Evolutionary conservation across 2,113 vertebrate genomes (phyloP).

Genomic region (Brachirus orientalis): DNA sequence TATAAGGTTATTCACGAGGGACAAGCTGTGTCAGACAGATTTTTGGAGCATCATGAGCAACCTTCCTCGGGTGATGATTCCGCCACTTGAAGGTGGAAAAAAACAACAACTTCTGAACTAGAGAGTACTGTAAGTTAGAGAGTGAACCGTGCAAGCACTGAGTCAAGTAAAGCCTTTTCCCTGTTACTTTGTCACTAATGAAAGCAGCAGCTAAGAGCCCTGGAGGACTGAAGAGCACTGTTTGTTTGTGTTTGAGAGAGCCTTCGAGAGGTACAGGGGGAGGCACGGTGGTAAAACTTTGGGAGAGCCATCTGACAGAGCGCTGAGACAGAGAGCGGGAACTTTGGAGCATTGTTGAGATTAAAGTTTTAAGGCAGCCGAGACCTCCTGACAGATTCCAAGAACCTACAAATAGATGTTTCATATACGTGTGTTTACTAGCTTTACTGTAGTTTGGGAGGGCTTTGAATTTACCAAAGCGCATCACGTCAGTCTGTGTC

Average conservation of each 20-base stretch:
- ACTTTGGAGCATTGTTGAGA: conserved; percentile 76
- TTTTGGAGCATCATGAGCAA: conserved; percentile 67
- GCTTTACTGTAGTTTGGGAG: conserved; percentile 71
- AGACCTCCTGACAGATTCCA: conserved; percentile 80
- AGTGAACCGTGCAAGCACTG: conserved; percentile 59
- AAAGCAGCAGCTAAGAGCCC: conserved; percentile 80
- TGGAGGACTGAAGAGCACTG: conserved; percentile 72
- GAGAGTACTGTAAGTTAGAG: conserved; percentile 72
- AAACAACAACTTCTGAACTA: conserved; percentile 58
- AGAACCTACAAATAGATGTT: conserved; percentile 80
- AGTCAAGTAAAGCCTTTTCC: conserved; percentile 73
- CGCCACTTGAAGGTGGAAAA: conserved; percentile 54
- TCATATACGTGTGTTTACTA: conserved; percentile 80
- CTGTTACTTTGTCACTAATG: conserved; percentile 80
- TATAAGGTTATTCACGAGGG: conserved; percentile 63
- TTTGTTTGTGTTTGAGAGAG: conserved; percentile 82
- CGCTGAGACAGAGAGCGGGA: conserved; percentile 58
- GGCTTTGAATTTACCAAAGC: conserved; percentile 78
- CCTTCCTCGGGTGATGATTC: conserved; percentile 65
- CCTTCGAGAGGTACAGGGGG: conserved; percentile 44
- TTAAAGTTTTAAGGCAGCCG: conserved; percentile 80
- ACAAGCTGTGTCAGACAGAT: conserved; percentile 64
- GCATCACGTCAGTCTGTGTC: conserved; percentile 77
- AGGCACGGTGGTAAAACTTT: conserved; percentile 78
- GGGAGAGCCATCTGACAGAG: conserved; percentile 81